Conservation (phyloP, 2,113 vertebrate species). For the Rhabdomys dilectus region DNA sequence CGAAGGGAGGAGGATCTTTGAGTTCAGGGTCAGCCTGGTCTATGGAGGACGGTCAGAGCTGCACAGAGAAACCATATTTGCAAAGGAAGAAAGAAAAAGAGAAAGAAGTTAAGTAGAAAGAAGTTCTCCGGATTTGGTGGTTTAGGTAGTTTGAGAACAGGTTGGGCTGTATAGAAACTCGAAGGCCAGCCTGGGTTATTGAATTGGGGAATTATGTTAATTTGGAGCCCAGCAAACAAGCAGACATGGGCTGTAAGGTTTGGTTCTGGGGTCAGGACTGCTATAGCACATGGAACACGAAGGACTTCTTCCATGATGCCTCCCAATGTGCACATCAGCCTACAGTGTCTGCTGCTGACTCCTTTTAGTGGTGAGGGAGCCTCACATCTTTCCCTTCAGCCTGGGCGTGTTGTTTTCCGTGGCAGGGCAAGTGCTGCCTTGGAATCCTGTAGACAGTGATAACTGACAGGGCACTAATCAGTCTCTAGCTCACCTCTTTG, state of each 20-base stretch:
- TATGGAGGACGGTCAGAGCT: not conserved
- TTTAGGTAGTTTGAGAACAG: not conserved
- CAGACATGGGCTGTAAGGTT: not conserved
- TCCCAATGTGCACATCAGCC: not conserved
- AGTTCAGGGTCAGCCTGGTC: not conserved
- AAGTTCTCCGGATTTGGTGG: not conserved
- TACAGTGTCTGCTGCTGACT: not conserved
- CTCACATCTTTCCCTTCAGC: not conserved
- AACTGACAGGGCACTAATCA: not conserved
- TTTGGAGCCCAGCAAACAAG: not conserved
- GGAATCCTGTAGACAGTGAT: not conserved
- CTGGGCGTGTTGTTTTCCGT: not conserved
- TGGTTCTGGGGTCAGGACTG: not conserved
- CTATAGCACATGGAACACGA: not conserved
- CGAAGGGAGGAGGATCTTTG: not conserved
- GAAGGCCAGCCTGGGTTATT: not conserved
- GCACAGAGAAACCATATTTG: not conserved
- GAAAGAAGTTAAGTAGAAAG: not conserved
- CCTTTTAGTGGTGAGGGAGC: not conserved
- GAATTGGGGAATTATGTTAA: not conserved
- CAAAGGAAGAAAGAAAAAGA: not conserved
- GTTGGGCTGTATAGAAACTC: not conserved
- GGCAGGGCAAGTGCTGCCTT: not conserved
- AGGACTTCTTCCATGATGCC: not conserved
- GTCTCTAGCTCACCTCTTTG: not conserved